Percentiles rank a stretch among this genome's conserved stretches.
phyloP scores from a whole-genome alignment of 2,113 vertebrate species.

The Albula glossodonta region DNA sequence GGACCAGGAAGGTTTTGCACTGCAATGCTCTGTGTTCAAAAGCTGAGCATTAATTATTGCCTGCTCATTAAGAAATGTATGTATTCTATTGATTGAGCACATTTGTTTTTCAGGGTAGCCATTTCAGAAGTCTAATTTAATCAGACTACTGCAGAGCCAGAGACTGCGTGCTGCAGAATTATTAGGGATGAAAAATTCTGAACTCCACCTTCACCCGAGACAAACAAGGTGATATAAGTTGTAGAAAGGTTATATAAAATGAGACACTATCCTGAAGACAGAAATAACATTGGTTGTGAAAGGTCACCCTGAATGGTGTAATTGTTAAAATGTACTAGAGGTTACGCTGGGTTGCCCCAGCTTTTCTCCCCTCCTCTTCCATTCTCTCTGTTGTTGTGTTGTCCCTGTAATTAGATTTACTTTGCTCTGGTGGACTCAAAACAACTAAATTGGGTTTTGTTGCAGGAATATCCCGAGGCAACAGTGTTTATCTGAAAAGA shows the following conservation, averaged over 20 bases:
- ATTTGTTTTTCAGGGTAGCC: background rate
- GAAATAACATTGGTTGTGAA: background rate
- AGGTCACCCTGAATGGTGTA: background rate
- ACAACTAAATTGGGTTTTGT: conserved; percentile 54
- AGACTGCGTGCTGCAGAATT: background rate
- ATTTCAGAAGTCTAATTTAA: background rate
- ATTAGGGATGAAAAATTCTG: background rate
- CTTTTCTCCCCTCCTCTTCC: conserved; percentile 38
- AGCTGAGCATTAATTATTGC: background rate
- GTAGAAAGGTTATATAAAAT: background rate
- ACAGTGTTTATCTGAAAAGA: background rate
- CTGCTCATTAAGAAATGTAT: background rate
- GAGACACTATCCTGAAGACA: background rate
- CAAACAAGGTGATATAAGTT: background rate
- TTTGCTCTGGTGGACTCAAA: conserved; percentile 29
- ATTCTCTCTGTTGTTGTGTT: conserved; percentile 29
- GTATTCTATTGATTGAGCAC: background rate
- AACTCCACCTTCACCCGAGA: background rate
- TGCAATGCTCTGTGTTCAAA: background rate
- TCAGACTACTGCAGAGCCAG: background rate
- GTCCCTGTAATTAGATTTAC: conserved; percentile 56
- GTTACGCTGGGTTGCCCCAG: conserved; percentile 25
- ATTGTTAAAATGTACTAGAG: conserved; percentile 15
- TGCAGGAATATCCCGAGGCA: conserved; percentile 43
- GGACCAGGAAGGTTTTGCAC: background rate